A percentile compares a stretch with the other conserved stretches of the same genome.
Conservation (phyloP, 2,888 invertebrate genomes). For the Endomychus coccineus region DNA sequence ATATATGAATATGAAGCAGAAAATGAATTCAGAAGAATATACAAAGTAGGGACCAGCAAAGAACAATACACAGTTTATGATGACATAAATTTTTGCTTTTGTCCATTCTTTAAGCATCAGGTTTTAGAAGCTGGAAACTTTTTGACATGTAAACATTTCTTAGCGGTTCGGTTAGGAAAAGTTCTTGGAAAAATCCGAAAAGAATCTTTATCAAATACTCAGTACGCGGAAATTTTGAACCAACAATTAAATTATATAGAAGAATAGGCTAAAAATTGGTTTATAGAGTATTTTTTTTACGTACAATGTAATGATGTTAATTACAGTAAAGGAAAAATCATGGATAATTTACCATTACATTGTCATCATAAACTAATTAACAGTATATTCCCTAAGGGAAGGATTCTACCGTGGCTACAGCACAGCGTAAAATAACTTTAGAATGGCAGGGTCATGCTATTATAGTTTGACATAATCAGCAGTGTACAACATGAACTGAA, state of each 20-base stretch:
- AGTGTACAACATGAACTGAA: too few species aligned
- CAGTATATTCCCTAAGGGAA: too few species aligned
- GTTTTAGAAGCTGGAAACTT: slow-evolving; percentile 49
- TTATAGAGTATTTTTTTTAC: too few species aligned
- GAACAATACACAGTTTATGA: slow-evolving; percentile 57
- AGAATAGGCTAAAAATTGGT: too few species aligned
- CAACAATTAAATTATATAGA: slow-evolving; percentile 26
- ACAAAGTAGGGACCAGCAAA: slow-evolving; percentile 53
- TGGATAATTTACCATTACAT: too few species aligned
- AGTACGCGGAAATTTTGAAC: slow-evolving; percentile 42
- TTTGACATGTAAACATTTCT: slow-evolving; percentile 60
- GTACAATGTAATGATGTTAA: too few species aligned
- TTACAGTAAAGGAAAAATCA: too few species aligned
- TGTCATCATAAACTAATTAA: too few species aligned
- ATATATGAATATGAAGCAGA: slow-evolving; percentile 47
- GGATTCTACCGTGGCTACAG: too few species aligned
- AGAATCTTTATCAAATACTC: slow-evolving; percentile 47
- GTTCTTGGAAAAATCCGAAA: slow-evolving; percentile 40
- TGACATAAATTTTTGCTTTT: slow-evolving; percentile 60
- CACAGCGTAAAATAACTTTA: too few species aligned
- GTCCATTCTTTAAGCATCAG: slow-evolving; percentile 51
- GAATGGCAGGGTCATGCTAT: too few species aligned
- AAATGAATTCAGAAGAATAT: slow-evolving; percentile 43
- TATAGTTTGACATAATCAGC: too few species aligned
- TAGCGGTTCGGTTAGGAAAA: slow-evolving; percentile 54